These are phyloP conservation scores for Drusus annulatus DNA, from an alignment of 1,140 invertebrate species.

Conservation along the genomic window DNA sequence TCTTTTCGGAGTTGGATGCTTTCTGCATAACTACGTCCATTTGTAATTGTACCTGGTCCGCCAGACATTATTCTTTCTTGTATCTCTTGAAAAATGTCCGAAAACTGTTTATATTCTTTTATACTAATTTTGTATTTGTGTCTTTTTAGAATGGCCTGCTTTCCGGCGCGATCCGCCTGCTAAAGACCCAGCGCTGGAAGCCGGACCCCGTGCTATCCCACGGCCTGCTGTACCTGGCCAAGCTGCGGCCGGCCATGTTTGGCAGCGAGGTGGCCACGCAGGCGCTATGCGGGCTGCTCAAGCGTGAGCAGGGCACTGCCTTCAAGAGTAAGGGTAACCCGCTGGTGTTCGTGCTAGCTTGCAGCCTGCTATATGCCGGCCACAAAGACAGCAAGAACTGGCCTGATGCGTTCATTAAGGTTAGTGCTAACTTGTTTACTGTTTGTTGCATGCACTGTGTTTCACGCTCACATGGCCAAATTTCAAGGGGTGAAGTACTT, in stretches of 20 bases:
- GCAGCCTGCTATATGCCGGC: conserved; percentile 88
- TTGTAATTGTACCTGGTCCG: too few relatives aligned
- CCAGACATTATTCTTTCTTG: too few relatives aligned
- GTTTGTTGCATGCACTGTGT: too few relatives aligned
- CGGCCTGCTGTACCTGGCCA: conserved; percentile 86
- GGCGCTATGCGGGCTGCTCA: conserved; percentile 87
- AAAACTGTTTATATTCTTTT: too few relatives aligned
- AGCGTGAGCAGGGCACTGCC: conserved; percentile 81
- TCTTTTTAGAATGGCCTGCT: conserved; percentile 66
- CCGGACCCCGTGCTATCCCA: conserved; percentile 85
- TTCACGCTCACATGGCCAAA: too few relatives aligned
- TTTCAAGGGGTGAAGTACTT: too few relatives aligned
- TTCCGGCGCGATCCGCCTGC: conserved; percentile 77
- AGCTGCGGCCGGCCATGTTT: conserved; percentile 85
- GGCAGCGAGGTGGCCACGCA: conserved; percentile 84
- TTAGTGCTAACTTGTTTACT: conserved; percentile 59
- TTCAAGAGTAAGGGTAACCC: conserved; percentile 86
- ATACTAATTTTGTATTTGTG: background rate
- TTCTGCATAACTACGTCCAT: too few relatives aligned
- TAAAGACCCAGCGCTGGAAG: conserved; percentile 81
- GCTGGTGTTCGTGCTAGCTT: conserved; percentile 86
- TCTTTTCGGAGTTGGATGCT: too few relatives aligned
- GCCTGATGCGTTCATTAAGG: conserved; percentile 86
- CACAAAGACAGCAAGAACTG: conserved; percentile 84
- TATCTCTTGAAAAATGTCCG: too few relatives aligned